phyloP scores from a whole-genome alignment of 1,140 invertebrate genomes.

The Adelges cooleyi region DNA sequence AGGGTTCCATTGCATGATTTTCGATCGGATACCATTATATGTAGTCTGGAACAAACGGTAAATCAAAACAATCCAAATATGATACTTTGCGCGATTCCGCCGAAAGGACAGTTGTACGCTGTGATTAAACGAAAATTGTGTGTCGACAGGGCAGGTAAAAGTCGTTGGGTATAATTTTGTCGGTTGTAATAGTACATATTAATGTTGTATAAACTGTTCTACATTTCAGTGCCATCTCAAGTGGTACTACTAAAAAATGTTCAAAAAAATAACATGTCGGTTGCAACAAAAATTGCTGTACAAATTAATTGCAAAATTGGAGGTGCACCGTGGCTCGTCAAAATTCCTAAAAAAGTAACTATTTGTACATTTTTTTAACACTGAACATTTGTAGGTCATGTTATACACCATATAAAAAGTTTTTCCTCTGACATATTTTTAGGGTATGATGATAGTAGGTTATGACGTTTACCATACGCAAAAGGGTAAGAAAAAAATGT shows the following conservation, averaged over 20 bases:
- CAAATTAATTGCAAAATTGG: conserved; percentile 83
- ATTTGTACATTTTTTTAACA: no score
- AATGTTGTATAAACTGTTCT: no score
- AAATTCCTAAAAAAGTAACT: conserved; percentile 51
- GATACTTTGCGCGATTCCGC: conserved; percentile 40
- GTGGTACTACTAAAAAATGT: conserved; percentile 53
- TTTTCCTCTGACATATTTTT: no score
- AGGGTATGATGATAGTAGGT: conserved; percentile 65
- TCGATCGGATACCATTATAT: neutral
- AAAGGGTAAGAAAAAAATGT: conserved; percentile 44
- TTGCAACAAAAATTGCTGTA: conserved; percentile 74
- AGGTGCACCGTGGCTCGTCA: conserved; percentile 67
- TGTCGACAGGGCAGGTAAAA: conserved; percentile 50
- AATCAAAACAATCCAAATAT: neutral
- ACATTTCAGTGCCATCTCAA: conserved; percentile 55
- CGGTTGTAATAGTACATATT: no score
- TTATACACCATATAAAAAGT: no score
- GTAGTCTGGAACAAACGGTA: neutral
- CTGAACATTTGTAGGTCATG: no score
- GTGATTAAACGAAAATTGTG: conserved; percentile 77
- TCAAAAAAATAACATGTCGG: conserved; percentile 48
- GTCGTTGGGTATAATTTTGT: no score
- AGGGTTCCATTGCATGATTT: neutral
- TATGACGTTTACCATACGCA: conserved; percentile 78
- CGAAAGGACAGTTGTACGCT: conserved; percentile 53